Percentiles rank a stretch among this genome's conserved stretches.
These are phyloP conservation scores for Ochlodes sylvanus DNA, from an alignment of 2,888 invertebrate species.

Conservation along the genomic window DNA sequence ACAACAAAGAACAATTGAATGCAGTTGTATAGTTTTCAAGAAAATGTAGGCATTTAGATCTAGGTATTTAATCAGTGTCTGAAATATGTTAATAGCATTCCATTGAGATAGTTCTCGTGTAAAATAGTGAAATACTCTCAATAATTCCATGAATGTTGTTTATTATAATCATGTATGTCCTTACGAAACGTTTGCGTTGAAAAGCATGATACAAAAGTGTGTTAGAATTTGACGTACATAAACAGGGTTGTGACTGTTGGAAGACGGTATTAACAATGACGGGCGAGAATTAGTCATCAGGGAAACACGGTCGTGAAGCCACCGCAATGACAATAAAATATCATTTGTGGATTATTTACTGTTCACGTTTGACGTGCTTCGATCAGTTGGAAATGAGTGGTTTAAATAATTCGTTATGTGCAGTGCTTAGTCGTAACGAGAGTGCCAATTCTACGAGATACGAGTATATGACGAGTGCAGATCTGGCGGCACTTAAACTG, in stretches of 20 bases:
- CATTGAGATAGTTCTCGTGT: slow-evolving; percentile 18
- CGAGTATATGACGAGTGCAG: slow-evolving; percentile 54
- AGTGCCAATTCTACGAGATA: slow-evolving; percentile 38
- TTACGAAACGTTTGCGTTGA: background rate
- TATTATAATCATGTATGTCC: background rate
- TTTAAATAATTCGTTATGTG: slow-evolving; percentile 47
- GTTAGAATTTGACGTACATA: slow-evolving; percentile 51
- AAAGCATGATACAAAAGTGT: slow-evolving; percentile 44
- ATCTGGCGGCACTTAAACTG: slow-evolving; percentile 72
- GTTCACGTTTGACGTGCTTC: slow-evolving; percentile 53
- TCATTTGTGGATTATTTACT: slow-evolving; percentile 64
- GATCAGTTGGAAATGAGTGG: slow-evolving; percentile 42
- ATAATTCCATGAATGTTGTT: slow-evolving; percentile 12
- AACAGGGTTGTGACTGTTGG: slow-evolving; percentile 33
- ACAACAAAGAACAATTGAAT: too few relatives aligned
- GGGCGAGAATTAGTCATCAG: slow-evolving; percentile 69
- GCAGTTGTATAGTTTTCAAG: background rate
- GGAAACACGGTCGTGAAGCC: slow-evolving; percentile 63
- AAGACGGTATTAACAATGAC: slow-evolving; percentile 52
- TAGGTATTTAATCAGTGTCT: slow-evolving; percentile 13
- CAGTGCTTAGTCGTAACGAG: slow-evolving; percentile 37
- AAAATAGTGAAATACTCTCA: slow-evolving; percentile 4
- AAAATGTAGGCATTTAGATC: background rate
- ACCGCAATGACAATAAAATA: slow-evolving; percentile 52
- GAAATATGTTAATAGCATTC: slow-evolving; percentile 24